Percentiles rank a stretch among this genome's conserved stretches.
Conservation (phyloP, 2,797 vertebrate species). For the Apodemus agrarius region DNA sequence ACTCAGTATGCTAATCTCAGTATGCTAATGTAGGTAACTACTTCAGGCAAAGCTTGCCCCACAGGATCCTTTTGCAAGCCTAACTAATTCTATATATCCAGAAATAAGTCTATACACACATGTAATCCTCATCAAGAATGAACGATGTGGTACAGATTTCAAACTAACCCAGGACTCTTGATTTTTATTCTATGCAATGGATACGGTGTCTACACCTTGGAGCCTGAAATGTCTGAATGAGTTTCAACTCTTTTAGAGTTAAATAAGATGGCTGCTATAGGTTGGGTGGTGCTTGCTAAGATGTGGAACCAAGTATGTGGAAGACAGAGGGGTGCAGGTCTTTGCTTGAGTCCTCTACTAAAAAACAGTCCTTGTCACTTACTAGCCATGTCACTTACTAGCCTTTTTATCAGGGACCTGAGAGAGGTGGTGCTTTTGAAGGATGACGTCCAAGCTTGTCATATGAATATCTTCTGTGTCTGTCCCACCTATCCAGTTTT, state of each 20-base stretch:
- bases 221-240: background rate
- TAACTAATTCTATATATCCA: background rate
- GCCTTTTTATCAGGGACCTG: background rate
- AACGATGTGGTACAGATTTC: background rate
- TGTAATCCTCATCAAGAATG: background rate
- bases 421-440: background rate
- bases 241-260: background rate
- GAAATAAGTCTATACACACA: background rate
- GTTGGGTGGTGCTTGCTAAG: background rate
- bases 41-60: background rate
- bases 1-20: background rate
- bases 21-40: background rate
- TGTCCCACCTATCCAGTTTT: background rate
- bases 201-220: background rate
- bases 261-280: background rate
- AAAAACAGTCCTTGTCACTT: background rate
- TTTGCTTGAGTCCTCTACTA: background rate
- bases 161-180: background rate
- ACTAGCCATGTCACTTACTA: background rate
- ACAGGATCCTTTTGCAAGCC: background rate
- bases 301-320: background rate
- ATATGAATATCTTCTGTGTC: fast-evolving
- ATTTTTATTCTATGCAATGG: background rate
- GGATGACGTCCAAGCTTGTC: background rate
- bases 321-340: background rate